Evolutionary conservation across 2,113 vertebrate genomes (phyloP), one percentile per base, ranked within the genome.

Genomic region (Stictonetta naevosa): DNA sequence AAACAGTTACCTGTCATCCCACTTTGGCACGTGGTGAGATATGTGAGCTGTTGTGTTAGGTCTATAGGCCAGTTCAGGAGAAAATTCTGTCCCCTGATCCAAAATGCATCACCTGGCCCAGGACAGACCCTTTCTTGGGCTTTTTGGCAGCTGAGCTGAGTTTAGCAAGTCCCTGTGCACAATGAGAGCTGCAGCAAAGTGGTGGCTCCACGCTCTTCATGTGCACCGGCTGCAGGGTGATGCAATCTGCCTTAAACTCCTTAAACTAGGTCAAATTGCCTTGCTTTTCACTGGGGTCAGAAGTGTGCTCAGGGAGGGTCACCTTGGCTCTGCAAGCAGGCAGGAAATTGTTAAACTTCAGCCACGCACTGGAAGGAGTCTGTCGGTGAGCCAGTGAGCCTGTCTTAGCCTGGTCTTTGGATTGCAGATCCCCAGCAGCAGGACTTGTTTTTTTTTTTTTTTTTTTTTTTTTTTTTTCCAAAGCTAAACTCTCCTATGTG

Each of bases 381-480:
- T 71, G 46, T 74, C n/a, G 44, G 22, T 8, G 10, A 60, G 72
- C 62, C n/a, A 40, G 22, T 8, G 10, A 60, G 72, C 62, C n/a
- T 48, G 11, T 58, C 48, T 53, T 48, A 42, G 46, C 28, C 36
- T 79, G 25, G 62, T 79, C 76, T 90, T 92, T 19, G 64, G n/a
- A n/a, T 25, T 74, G 28, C 15, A 83, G 38, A 48, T 89, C 90
- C 26, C 33, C 4, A 3, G 25, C 22, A 75, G 38, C 26, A 75
- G 56, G 44, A 72, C 28, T 28, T 55, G 31, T 8, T 13, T 86
- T 38, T 85, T 83, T 85, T 85, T 88, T 38, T 85, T 83, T 85
- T n/a, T n/a, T n/a, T n/a, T n/a, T n/a, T n/a, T 86, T 83, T 85
- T 85, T 88, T 38, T 85, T 83, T 85, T 86, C 22, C 33, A 62